Percentiles rank a stretch among this genome's conserved stretches.
Evolutionary conservation across 2,113 vertebrate species (phyloP).

Genomic region (Oreochromis tanganicae): DNA sequence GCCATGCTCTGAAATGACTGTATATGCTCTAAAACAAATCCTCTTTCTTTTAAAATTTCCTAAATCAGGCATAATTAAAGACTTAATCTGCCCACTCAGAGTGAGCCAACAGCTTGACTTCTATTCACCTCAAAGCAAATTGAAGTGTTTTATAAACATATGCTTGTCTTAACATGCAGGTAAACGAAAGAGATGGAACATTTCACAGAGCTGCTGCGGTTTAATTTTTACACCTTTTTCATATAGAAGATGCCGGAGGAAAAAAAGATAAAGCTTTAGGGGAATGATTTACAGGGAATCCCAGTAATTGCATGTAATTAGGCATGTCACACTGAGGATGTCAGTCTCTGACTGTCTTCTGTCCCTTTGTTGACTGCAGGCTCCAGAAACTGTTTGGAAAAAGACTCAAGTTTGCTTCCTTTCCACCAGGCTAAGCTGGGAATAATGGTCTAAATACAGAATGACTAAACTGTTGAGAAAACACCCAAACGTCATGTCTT

Average conservation of each 20-base stretch:
- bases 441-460: not conserved
- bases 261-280: constrained; percentile 51
- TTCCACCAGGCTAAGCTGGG: not conserved
- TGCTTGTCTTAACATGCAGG: constrained; percentile 26
- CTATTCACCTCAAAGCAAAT: constrained; percentile 28
- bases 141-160: constrained; percentile 1
- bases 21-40: constrained; percentile 9
- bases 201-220: constrained; percentile 32
- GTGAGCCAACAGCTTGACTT: not conserved
- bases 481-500: not conserved
- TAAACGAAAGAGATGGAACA: constrained; percentile 40
- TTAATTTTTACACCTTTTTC: constrained; percentile 31
- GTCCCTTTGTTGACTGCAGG: not conserved
- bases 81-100: not conserved
- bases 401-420: not conserved
- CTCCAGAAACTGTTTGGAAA: not conserved
- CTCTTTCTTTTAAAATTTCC: constrained; percentile 47
- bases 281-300: constrained; percentile 67
- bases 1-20: not conserved
- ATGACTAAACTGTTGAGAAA: not conserved
- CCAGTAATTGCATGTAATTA: constrained; percentile 69
- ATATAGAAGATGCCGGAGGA: not conserved
- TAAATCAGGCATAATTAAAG: constrained; percentile 30
- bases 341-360: constrained; percentile 29
- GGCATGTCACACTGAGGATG: constrained; percentile 41